Base-by-base conservation (phyloP, 2,113 vertebrate species). In the Onychorhynchus coronatus region DNA sequence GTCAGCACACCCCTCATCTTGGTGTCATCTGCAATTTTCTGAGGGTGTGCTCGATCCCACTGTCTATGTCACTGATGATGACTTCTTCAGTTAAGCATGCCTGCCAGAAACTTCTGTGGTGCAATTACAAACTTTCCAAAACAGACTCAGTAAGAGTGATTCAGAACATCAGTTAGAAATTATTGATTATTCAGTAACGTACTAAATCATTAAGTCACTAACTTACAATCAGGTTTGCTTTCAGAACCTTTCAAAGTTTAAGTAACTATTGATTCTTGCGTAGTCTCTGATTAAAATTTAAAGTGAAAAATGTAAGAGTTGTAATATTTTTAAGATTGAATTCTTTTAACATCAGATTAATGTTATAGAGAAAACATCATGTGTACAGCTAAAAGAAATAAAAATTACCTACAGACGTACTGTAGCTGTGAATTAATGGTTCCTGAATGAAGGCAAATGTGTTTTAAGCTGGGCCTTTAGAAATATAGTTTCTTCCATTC, bases 181-280 rank as follows among this genome's bases (percentile, higher is more conserved):
- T 84, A 95, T 21, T 81, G 94, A 87, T 95, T 92, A 78, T 49
- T 84, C 68, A 68, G 62, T 89, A 89, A 72, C 0, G 0, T 71
- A 86, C 21, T 89, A 68, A 95, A 81, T 86, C 55, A 91, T 91
- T 81, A 81, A 66, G 58, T 91, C 50, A 84, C 85, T 82, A 91
- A 74, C 47, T 81, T 82, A 72, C 12, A 68, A 70, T 67, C 65
- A 78, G 28, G 49, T 85, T 88, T 89, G 33, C 44, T 74, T 84
- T 92, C 73, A 91, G 47, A 89, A 71, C 30, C 53, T 84, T 87
- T 67, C 84, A 75, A 86, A 88, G 44, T 89, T 81, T 82, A 81
- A 89, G 59, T 71, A 89, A 80, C n/a, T 82, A 92, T 72, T 76
- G 89, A 95, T 94, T 75, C 70, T 61, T 61, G 41, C 44, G 30